phyloP scores from a whole-genome alignment of 2,888 invertebrate species.

The Torymus auratus region DNA sequence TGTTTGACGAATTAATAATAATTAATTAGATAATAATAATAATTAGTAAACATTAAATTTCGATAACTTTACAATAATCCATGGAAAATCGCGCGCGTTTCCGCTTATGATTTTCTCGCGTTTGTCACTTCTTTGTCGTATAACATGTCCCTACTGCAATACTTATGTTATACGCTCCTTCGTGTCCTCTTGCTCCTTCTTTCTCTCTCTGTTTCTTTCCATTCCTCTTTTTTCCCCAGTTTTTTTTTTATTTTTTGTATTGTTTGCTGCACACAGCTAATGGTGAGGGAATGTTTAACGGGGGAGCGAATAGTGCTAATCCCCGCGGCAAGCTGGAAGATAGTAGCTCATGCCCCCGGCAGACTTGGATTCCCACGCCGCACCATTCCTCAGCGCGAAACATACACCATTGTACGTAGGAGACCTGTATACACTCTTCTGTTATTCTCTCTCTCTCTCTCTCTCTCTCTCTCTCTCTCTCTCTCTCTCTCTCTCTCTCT shows the following conservation, averaged over 20 bases:
- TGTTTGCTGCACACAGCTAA: slow-evolving; percentile 71
- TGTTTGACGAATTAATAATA: too few relatives aligned
- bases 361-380: slow-evolving; percentile 70
- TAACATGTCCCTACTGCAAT: too few relatives aligned
- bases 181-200: not conserved
- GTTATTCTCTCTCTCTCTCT: not conserved
- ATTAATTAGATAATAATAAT: too few relatives aligned
- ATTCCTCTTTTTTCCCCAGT: not conserved
- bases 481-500: not conserved
- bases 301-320: slow-evolving; percentile 69
- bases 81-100: too few relatives aligned
- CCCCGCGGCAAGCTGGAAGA: slow-evolving; percentile 74
- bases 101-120: too few relatives aligned
- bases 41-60: too few relatives aligned
- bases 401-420: slow-evolving; percentile 75
- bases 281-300: slow-evolving; percentile 73
- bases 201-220: not conserved
- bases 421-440: not conserved
- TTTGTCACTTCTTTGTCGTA: too few relatives aligned
- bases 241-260: slow-evolving; percentile 59
- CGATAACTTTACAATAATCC: too few relatives aligned
- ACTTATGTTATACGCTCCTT: too few relatives aligned
- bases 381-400: slow-evolving; percentile 74
- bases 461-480: not conserved
- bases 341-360: slow-evolving; percentile 72